Conservation (phyloP, 1,140 invertebrate genomes). For the Monomorium pharaonis region DNA sequence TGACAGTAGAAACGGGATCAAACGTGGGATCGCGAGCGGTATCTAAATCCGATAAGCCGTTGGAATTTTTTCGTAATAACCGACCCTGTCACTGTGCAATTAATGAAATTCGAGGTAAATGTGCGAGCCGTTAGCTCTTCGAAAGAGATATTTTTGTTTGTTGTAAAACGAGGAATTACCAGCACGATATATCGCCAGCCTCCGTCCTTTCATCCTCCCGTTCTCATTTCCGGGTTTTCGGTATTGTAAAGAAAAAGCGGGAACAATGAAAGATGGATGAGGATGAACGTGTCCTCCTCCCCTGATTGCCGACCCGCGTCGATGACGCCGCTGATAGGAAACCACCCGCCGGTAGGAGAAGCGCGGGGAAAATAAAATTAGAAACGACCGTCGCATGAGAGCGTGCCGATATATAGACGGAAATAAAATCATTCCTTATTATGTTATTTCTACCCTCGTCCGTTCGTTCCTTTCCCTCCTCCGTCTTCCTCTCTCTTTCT, state of each 20-base stretch:
- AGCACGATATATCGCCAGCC: neutral
- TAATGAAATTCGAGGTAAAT: neutral
- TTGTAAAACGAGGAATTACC: neutral
- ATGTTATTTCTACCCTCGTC: conserved; percentile 72
- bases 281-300: neutral
- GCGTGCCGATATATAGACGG: conserved; percentile 65
- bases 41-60: neutral
- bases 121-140: too few species aligned
- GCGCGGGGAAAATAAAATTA: conserved; percentile 70
- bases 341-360: neutral
- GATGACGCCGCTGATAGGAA: conserved; percentile 45
- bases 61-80: neutral
- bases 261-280: conserved; percentile 25
- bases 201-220: neutral
- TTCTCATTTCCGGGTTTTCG: neutral
- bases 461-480: neutral
- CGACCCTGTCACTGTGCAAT: neutral
- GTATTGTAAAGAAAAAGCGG: neutral
- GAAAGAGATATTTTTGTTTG: neutral
- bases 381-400: conserved; percentile 35
- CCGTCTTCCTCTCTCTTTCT: neutral
- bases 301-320: conserved; percentile 14
- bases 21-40: neutral
- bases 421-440: conserved; percentile 80
- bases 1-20: conserved; percentile 13